These are phyloP conservation scores for Philotrypesis tridentata DNA, from an alignment of 1,140 invertebrate genomes.

Conservation along the genomic window DNA sequence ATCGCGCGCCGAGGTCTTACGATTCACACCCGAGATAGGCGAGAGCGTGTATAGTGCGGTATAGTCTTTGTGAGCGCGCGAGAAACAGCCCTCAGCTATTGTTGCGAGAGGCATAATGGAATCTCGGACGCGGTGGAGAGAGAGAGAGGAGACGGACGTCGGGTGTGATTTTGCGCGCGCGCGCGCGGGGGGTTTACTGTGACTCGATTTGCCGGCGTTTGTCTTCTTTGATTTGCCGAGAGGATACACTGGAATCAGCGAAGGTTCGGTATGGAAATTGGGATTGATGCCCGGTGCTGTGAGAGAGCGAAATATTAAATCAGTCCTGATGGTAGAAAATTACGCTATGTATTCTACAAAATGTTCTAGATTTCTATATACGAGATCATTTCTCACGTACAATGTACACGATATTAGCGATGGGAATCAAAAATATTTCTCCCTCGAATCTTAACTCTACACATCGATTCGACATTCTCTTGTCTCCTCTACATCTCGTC, in stretches of 20 bases:
- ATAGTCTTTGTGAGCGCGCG: constrained; percentile 46
- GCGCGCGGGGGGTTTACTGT: background rate
- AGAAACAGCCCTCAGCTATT: constrained; percentile 56
- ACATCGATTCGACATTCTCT: background rate
- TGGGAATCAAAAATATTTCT: background rate
- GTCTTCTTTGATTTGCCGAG: background rate
- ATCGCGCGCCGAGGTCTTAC: constrained; percentile 56
- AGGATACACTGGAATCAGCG: background rate
- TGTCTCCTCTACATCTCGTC: background rate
- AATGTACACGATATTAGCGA: no score
- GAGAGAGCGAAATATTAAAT: no score
- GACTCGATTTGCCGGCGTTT: background rate
- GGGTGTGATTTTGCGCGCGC: background rate
- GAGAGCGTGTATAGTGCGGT: constrained; percentile 3
- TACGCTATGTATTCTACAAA: no score
- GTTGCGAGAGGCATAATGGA: constrained; percentile 59
- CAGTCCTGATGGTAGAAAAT: no score
- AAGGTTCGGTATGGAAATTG: background rate
- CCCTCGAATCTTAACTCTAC: background rate
- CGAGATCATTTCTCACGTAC: no score
- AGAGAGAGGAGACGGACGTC: background rate
- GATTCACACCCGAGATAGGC: constrained; percentile 38
- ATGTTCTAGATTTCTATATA: no score
- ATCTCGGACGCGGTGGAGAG: constrained; percentile 45
- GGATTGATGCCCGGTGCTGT: no score